Evolutionary conservation across 2,888 invertebrate genomes (phyloP).

Genomic region (Stenichneumon culpator): DNA sequence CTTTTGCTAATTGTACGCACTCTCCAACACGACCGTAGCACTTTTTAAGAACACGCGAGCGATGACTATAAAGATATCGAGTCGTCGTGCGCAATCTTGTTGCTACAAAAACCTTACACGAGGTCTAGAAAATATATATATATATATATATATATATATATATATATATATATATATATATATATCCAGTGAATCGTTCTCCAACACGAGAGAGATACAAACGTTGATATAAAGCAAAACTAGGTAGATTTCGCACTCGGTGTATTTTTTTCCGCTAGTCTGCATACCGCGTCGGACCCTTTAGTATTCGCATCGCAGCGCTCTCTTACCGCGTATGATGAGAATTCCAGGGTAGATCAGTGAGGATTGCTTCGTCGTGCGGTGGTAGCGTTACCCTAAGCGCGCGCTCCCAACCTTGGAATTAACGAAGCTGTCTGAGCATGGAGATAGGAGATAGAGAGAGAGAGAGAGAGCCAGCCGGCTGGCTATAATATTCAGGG

Average conservation of each 20-base stretch:
- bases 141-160: too few relatives aligned
- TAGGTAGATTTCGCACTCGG: neutral
- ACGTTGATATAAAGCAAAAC: neutral
- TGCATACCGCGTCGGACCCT: neutral
- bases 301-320: neutral
- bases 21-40: too few relatives aligned
- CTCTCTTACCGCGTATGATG: neutral
- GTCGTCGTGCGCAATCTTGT: neutral
- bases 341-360: conserved; percentile 39
- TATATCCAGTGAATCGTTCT: neutral
- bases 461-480: conserved; percentile 24
- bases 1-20: too few relatives aligned
- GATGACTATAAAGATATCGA: conserved; percentile 1
- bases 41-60: neutral
- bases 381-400: conserved; percentile 21
- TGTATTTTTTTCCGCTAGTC: neutral
- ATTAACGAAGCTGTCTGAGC: conserved; percentile 56
- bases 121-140: too few relatives aligned
- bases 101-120: neutral
- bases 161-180: too few relatives aligned
- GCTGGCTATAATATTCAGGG: neutral
- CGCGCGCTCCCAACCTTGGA: conserved; percentile 43
- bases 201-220: neutral
- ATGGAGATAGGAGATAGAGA: neutral
- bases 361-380: conserved; percentile 28